A percentile compares a stretch with the other conserved stretches of the same genome.
These are phyloP conservation scores for Smutsia temminckii DNA, from an alignment of 2,797 vertebrate species.

Conservation along the genomic window DNA sequence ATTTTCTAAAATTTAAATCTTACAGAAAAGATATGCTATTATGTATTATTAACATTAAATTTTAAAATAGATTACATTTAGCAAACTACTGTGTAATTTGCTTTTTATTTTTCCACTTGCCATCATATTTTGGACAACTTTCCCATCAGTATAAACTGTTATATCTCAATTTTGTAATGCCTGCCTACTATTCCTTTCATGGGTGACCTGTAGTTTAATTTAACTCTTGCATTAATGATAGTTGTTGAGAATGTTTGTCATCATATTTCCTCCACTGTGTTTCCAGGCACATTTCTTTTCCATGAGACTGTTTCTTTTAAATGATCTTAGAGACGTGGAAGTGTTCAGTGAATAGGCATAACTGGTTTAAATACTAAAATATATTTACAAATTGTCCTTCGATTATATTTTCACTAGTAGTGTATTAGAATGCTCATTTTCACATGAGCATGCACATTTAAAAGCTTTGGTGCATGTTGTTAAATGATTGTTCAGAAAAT, in stretches of 20 bases:
- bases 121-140: not conserved
- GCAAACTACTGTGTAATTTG: not conserved
- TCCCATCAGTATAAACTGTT: not conserved
- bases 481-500: not conserved
- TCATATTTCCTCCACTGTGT: not conserved
- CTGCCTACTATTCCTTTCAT: not conserved
- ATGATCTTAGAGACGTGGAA: not conserved
- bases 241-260: not conserved
- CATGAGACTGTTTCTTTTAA: not conserved
- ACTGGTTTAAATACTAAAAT: constrained; percentile 32
- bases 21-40: not conserved
- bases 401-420: not conserved
- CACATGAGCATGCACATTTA: not conserved
- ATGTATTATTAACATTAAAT: not conserved
- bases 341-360: not conserved
- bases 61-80: not conserved
- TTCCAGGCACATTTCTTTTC: not conserved
- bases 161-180: not conserved
- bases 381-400: not conserved
- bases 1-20: not conserved
- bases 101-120: not conserved
- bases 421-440: not conserved
- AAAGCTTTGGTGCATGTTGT: not conserved
- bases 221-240: not conserved
- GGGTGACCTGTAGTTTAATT: not conserved